A percentile compares a stretch with the other conserved stretches of the same genome.
Conservation (phyloP, 2,113 vertebrate species). For the Sturnira hondurensis region DNA sequence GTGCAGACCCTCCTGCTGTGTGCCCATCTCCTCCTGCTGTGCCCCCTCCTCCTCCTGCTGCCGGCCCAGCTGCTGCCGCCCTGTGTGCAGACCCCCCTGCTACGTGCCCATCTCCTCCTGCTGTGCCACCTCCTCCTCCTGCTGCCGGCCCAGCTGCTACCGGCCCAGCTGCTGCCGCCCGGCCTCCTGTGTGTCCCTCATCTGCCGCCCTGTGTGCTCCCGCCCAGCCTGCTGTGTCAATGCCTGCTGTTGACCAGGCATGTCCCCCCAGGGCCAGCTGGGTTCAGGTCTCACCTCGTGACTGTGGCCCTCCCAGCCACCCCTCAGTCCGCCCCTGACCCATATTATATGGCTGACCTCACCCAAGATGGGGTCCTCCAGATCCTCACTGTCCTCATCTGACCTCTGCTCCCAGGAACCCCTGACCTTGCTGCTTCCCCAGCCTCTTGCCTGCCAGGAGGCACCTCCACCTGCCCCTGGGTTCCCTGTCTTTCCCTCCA, state of each 20-base stretch:
- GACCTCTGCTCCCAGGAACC: background rate
- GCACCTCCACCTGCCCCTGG: background rate
- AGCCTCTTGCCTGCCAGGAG: background rate
- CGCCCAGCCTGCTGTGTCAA: background rate
- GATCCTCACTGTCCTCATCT: background rate
- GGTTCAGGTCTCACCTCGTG: background rate
- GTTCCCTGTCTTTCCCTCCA: background rate
- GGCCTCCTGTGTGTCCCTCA: background rate
- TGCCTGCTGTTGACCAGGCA: fast-evolving
- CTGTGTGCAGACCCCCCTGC: too few species aligned
- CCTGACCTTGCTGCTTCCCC: fast-evolving
- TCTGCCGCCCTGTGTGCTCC: background rate
- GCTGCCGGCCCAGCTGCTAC: too few species aligned
- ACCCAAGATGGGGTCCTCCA: background rate
- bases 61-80: too few species aligned
- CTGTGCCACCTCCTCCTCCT: too few species aligned
- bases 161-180: background rate
- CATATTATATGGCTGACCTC: background rate
- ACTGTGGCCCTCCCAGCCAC: background rate
- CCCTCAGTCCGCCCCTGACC: background rate
- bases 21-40: background rate
- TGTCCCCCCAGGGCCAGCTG: background rate
- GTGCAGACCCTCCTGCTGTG: background rate
- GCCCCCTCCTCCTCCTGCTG: background rate
- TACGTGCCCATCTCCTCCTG: too few species aligned